These are phyloP conservation scores for Diglossa brunneiventris DNA, from an alignment of 2,113 vertebrate genomes.

Conservation along the genomic window DNA sequence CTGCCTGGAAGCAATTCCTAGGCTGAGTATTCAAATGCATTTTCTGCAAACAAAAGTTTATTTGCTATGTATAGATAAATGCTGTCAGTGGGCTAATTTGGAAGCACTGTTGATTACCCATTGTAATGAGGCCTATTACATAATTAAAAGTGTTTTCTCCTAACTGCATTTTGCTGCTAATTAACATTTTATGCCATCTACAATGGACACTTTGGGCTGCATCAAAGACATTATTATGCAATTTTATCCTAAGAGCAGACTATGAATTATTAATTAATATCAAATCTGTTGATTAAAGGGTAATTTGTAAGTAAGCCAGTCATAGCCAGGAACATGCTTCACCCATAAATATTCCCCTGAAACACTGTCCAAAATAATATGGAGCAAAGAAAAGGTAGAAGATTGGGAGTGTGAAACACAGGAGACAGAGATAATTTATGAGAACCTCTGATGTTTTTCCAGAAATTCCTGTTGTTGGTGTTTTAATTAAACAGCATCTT, in stretches of 20 bases:
- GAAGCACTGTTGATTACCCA: constrained; percentile 74
- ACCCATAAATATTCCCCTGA: constrained; percentile 28
- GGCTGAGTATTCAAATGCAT: constrained; percentile 33
- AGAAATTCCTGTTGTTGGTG: constrained; percentile 25
- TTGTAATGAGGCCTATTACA: constrained; percentile 78
- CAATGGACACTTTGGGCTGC: constrained; percentile 72
- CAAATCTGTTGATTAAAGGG: constrained; percentile 77
- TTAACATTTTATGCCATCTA: constrained; percentile 76
- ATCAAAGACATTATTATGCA: constrained; percentile 71
- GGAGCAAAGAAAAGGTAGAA: constrained; percentile 12
- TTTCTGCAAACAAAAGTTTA: constrained; percentile 70
- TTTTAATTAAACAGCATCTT: constrained; percentile 32
- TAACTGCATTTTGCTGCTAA: constrained; percentile 71
- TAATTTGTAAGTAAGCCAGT: constrained; percentile 71
- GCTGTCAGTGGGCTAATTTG: constrained; percentile 69
- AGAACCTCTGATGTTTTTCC: constrained; percentile 46
- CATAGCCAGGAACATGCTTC: constrained; percentile 9
- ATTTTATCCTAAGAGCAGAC: constrained; percentile 69
- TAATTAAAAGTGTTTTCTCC: constrained; percentile 78
- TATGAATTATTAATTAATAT: constrained; percentile 81
- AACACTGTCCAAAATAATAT: background rate
- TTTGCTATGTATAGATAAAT: constrained; percentile 71
- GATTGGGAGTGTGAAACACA: background rate
- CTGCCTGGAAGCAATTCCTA: constrained; percentile 39
- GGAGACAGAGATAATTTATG: constrained; percentile 2